Base-by-base conservation (phyloP, 2,113 vertebrate genomes). In the Pleuronectes platessa region DNA sequence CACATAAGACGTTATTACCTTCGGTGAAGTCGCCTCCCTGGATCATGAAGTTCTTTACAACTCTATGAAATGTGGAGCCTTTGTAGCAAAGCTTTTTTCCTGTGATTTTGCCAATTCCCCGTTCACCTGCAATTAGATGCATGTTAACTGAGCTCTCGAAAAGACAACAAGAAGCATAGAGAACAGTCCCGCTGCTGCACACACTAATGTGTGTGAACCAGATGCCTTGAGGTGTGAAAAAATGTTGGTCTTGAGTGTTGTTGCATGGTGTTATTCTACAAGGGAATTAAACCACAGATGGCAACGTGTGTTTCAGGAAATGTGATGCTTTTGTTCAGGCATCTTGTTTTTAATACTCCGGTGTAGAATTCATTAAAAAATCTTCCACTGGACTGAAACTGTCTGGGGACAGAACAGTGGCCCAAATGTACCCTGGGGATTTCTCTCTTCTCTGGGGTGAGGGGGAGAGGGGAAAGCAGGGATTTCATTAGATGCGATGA, bases 11-110 rank as follows among this genome's bases (percentile, higher is more conserved):
- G 14, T 73, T n/a, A 20, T 81, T 88, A 99, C 98, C 98, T 96
- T 99, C 98, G 0, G 97, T 98, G 95, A 99, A 98, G 95, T 99
- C 98, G 88, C 98, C 98, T 82, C 98, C 98, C 92, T 99, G 98
- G 92, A 99, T 95, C 98, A 99, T 99, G 94, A 99, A 99, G 95
- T 97, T 98, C 95, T 99, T 99, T 88, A 99, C 98, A 89, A 99
- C 96, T 82, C 98, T 95, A 85, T 99, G 98, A 94, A 99, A 99
- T 0, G 98, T 99, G 79, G 98, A 98, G 88, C 98, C 97, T 95
- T 98, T 99, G 90, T 95, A 99, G 91, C 97, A 98, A 77, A 99
- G 94, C 89, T 98, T 96, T 96, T 99, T 99, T 63, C 96, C 95
- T 70, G 98, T 99, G 88, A 94, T 94, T 97, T 97, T 99, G 79